phyloP scores from a whole-genome alignment of 2,888 invertebrate species.

The Acanthacorydalis orientalis region DNA sequence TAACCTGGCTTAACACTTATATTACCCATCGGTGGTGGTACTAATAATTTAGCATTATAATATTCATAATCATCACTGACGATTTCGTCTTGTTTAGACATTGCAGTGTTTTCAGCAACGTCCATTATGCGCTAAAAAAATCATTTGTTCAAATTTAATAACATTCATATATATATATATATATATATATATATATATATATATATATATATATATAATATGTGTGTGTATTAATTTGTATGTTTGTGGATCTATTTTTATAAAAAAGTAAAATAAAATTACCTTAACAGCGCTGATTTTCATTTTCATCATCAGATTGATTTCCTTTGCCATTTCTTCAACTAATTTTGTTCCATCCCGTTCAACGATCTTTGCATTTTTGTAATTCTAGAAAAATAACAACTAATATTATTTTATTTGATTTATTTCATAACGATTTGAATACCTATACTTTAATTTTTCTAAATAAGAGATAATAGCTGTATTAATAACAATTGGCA shows the following conservation, averaged over 20 bases:
- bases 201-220: background rate
- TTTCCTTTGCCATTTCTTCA: slow-evolving; percentile 67
- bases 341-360: slow-evolving; percentile 65
- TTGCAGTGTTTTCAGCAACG: slow-evolving; percentile 68
- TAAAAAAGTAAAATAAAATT: slow-evolving; percentile 14
- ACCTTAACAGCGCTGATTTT: slow-evolving; percentile 77
- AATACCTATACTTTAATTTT: too few relatives aligned
- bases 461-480: too few relatives aligned
- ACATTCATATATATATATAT: background rate
- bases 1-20: slow-evolving; percentile 7
- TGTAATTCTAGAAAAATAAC: slow-evolving; percentile 45
- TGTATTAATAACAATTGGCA: too few relatives aligned
- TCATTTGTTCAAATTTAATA: background rate
- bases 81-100: slow-evolving; percentile 36
- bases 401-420: slow-evolving; percentile 11
- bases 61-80: slow-evolving; percentile 43
- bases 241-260: background rate
- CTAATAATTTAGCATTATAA: slow-evolving; percentile 54
- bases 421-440: slow-evolving; percentile 2
- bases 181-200: too few relatives aligned
- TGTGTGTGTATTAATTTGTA: background rate
- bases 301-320: slow-evolving; percentile 74
- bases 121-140: slow-evolving; percentile 61
- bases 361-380: slow-evolving; percentile 48
- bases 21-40: slow-evolving; percentile 28